These are phyloP conservation scores for Phoxinus dragarum DNA, from an alignment of 2,797 vertebrate species.

Conservation along the genomic window DNA sequence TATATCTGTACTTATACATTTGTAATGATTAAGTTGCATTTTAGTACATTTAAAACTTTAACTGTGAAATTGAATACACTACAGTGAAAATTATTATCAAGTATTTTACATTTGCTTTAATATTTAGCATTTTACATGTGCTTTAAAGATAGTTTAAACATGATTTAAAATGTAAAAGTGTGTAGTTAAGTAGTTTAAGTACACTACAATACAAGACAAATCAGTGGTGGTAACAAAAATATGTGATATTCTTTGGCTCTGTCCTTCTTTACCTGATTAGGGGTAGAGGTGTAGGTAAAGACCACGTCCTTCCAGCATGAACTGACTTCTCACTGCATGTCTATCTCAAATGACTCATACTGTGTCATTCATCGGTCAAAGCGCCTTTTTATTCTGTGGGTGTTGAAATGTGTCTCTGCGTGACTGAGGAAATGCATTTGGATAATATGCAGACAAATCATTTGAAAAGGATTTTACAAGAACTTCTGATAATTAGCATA, in stretches of 20 bases:
- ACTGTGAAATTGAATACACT: no score
- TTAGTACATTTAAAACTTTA: no score
- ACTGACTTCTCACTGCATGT: slow-evolving; percentile 14
- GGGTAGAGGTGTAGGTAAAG: slow-evolving; percentile 41
- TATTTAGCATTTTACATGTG: no score
- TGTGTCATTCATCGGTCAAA: background rate
- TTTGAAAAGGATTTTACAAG: background rate
- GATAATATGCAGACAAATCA: background rate
- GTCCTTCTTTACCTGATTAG: slow-evolving; percentile 6
- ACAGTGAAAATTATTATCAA: no score
- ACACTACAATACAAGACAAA: background rate
- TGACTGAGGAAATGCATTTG: background rate
- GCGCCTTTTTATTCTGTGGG: slow-evolving; percentile 1
- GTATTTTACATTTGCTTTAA: no score
- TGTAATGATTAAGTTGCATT: no score
- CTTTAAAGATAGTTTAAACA: no score
- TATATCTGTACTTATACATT: no score
- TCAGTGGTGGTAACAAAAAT: slow-evolving; percentile 28
- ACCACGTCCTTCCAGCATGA: slow-evolving; percentile 19
- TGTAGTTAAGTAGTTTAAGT: background rate
- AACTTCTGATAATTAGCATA: background rate
- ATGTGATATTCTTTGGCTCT: background rate
- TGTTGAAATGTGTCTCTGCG: slow-evolving; percentile 16
- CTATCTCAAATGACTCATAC: slow-evolving; percentile 9
- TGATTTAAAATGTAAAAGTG: no score